Evolutionary conservation across 2,888 invertebrate species (phyloP), one percentile per base, ranked within the genome.

Genomic region (Eupithecia exiguata): DNA sequence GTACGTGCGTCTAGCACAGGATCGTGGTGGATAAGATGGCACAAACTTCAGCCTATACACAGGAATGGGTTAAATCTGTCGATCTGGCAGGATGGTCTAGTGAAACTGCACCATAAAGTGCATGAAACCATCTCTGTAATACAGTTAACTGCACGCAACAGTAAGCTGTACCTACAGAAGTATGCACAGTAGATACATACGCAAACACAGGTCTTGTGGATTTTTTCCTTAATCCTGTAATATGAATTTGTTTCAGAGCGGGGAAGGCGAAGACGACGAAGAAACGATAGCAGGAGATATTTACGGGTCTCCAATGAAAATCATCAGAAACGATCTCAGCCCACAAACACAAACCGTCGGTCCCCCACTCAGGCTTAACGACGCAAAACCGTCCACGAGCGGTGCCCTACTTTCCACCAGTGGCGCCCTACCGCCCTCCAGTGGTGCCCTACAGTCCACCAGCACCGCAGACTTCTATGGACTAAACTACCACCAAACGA

Each of bases 211-310:
- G 43, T 12, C 40, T 40, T 12, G 18, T 46, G 0, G 16, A 16
- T 46, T 46, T 4, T 16, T 43, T 46, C 46, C 18, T 46, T 46
- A 46, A 9, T n/a, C 18, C 46, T 18, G 2, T 9, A 46, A 46
- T 62, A 35, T 62, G 1, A 5, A 35, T 36, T 61, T 69, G 10
- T 25, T 25, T 53, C 83, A 92, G 92, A 91, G 92, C 77, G 94
- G 95, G 18, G 95, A 95, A 84, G 94, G 93, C 25, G 96, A 96
- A 81, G 96, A 96, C 74, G 95, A 96, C 77, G 95, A 95, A 82
- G 94, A 95, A 72, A 95, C 96, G 0, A 83, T 95, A 18, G 95
- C 95, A 61, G 91, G 89, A 25, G 95, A 95, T 70, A 92, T 94
- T 0, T 93, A 91, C 79, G 88, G 84, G 81, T 91, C 92, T 1